Conservation (phyloP, 92 coral and sea anemone genomes). For the Epizoanthus scotinus region DNA sequence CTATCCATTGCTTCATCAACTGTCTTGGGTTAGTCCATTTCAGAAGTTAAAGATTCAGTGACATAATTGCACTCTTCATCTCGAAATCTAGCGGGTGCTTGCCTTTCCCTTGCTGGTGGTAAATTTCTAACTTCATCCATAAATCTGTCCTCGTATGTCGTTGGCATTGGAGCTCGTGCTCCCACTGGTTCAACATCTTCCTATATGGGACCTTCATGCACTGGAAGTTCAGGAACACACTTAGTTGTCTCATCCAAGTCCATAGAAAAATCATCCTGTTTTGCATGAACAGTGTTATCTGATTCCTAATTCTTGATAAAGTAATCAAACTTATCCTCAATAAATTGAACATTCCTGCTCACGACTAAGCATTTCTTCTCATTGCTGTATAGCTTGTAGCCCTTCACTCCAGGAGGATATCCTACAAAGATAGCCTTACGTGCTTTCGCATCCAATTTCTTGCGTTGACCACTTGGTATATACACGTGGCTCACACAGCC, state of each 20-base stretch:
- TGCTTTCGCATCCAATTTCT: slow-evolving; percentile 15
- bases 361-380: slow-evolving; percentile 46
- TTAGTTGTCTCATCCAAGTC: slow-evolving; percentile 22
- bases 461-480: slow-evolving; percentile 23
- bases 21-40: slow-evolving; percentile 41
- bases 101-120: slow-evolving; percentile 38
- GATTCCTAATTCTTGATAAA: slow-evolving; percentile 8
- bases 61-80: slow-evolving; percentile 45
- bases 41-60: no score
- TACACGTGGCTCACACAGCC: slow-evolving; percentile 51
- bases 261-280: background rate
- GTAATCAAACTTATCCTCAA: slow-evolving; percentile 49
- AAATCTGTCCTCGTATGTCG: slow-evolving; percentile 20
- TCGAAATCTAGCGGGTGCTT: slow-evolving; percentile 25
- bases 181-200: slow-evolving; percentile 18
- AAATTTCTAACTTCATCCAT: slow-evolving; percentile 29
- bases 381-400: slow-evolving; percentile 40
- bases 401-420: slow-evolving; percentile 51
- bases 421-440: slow-evolving; percentile 43
- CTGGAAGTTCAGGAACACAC: slow-evolving; percentile 2
- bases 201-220: background rate
- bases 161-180: background rate
- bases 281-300: background rate
- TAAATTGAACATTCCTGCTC: slow-evolving; percentile 43
- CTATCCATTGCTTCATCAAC: slow-evolving; percentile 28